Conservation (phyloP, 2,113 vertebrate species). For the Antechinus flavipes region DNA sequence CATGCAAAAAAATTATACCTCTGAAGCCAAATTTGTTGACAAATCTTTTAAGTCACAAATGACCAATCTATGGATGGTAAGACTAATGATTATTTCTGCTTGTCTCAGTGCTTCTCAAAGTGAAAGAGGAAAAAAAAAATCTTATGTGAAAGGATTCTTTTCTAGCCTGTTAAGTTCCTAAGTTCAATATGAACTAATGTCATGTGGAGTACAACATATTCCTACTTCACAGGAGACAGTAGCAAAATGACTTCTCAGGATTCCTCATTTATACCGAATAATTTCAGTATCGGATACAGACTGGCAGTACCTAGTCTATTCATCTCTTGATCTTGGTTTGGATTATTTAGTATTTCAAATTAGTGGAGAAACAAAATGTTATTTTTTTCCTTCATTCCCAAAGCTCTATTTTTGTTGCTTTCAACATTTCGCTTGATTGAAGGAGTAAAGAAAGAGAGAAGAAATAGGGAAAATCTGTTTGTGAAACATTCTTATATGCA, state of each 20-base stretch:
- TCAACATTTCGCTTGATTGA: neutral
- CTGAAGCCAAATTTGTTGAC: neutral
- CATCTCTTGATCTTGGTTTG: neutral
- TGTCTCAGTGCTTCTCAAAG: neutral
- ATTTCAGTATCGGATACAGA: neutral
- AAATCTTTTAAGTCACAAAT: neutral
- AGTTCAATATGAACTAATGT: neutral
- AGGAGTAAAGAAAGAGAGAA: neutral
- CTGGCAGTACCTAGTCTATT: neutral
- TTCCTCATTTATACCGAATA: neutral
- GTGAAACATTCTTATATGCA: neutral
- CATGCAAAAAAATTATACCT: neutral
- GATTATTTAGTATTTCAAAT: neutral
- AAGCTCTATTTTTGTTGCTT: neutral
- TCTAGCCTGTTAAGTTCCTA: neutral
- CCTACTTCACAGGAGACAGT: neutral
- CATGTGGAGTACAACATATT: neutral
- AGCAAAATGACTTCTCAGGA: neutral
- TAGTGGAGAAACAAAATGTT: neutral
- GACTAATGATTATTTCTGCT: neutral
- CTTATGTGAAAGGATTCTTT: neutral
- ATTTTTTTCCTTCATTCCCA: neutral
- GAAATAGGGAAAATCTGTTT: neutral
- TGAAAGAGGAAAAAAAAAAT: neutral
- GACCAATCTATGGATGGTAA: neutral